Percentiles rank a stretch among this genome's conserved stretches.
These are phyloP conservation scores for Coreoperca whiteheadi DNA, from an alignment of 2,113 vertebrate genomes.

Conservation along the genomic window DNA sequence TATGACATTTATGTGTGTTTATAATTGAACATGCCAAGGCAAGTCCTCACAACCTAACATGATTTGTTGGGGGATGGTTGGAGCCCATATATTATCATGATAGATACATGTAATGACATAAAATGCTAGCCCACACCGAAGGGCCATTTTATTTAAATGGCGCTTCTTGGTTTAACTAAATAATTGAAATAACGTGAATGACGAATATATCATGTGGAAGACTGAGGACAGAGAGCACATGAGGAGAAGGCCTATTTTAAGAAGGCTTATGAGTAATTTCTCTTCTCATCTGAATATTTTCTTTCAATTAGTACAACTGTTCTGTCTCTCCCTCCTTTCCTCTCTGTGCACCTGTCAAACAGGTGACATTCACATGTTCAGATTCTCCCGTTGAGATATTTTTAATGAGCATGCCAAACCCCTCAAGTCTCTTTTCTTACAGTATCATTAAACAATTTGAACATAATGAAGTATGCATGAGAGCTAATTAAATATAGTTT, in stretches of 20 bases:
- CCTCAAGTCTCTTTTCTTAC: constrained; percentile 66
- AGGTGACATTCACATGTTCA: constrained; percentile 69
- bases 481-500: constrained; percentile 77
- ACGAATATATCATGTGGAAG: constrained; percentile 36
- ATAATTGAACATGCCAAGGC: constrained; percentile 53
- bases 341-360: constrained; percentile 73
- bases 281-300: constrained; percentile 65
- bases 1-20: constrained; percentile 53
- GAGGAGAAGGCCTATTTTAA: constrained; percentile 38
- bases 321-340: constrained; percentile 53
- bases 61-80: constrained; percentile 32
- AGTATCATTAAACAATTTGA: constrained; percentile 66
- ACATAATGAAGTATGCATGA: constrained; percentile 77
- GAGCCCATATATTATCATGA: constrained; percentile 30
- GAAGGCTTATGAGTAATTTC: constrained; percentile 37
- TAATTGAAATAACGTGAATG: constrained; percentile 49
- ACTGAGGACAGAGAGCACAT: constrained; percentile 15
- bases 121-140: constrained; percentile 20
- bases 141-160: constrained; percentile 55
- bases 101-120: constrained; percentile 50
- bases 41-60: constrained; percentile 13
- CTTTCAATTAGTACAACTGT: constrained; percentile 72
- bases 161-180: constrained; percentile 44
- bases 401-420: constrained; percentile 75
- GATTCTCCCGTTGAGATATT: constrained; percentile 72